These are phyloP conservation scores for Philypnodon macrostomus DNA, from an alignment of 2,797 vertebrate species.

Conservation along the genomic window DNA sequence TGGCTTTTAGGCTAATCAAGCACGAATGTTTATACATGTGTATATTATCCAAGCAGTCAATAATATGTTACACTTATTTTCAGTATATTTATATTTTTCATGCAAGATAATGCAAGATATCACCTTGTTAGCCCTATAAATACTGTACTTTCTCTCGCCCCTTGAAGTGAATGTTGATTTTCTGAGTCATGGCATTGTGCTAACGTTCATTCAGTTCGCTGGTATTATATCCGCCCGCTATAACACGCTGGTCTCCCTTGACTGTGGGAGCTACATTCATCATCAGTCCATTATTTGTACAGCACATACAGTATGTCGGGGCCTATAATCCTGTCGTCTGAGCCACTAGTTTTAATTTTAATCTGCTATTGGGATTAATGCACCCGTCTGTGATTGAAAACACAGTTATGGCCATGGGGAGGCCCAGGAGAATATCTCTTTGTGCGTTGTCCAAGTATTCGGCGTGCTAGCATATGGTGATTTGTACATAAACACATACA, in stretches of 20 bases:
- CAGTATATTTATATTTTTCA: no score
- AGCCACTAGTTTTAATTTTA: conserved; percentile 32
- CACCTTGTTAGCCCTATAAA: neutral
- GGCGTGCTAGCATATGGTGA: conserved; percentile 30
- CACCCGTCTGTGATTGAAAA: conserved; percentile 35
- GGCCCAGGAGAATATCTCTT: conserved; percentile 8
- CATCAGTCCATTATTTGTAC: conserved; percentile 11
- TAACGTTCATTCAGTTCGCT: conserved; percentile 55
- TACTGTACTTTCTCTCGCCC: conserved; percentile 27
- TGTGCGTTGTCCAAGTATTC: conserved; percentile 13
- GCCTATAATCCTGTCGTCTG: conserved; percentile 31
- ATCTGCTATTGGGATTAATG: conserved; percentile 41
- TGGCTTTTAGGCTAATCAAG: no score
- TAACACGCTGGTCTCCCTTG: conserved; percentile 28
- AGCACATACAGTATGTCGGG: conserved; percentile 4
- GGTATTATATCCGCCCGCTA: conserved; percentile 25
- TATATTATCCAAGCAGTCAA: neutral
- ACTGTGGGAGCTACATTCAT: conserved; percentile 16
- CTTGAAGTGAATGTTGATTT: conserved; percentile 4
- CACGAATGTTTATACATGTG: no score
- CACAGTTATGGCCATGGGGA: conserved; percentile 31
- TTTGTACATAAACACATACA: conserved; percentile 22
- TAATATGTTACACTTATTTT: neutral
- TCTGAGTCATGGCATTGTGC: conserved; percentile 41
- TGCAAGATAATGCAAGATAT: conserved; percentile 5